These are phyloP conservation scores for Dolichallabes microphthalmus DNA, from an alignment of 2,113 vertebrate species.

Conservation along the genomic window DNA sequence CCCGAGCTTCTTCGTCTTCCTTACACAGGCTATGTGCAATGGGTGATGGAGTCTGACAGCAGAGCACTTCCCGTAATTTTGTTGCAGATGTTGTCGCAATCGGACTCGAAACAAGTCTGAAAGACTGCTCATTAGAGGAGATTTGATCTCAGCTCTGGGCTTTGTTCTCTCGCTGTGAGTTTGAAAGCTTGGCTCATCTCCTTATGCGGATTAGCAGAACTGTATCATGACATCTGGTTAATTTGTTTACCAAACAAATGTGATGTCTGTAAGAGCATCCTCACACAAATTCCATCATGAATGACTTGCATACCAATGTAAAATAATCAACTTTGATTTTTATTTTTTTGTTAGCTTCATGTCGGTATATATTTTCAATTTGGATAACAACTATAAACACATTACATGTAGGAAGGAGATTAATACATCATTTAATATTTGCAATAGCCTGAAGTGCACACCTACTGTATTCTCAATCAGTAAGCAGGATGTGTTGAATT, in stretches of 20 bases:
- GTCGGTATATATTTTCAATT: not conserved
- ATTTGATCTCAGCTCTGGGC: slow-evolving; percentile 46
- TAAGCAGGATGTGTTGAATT: slow-evolving; percentile 1
- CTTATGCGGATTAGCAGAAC: slow-evolving; percentile 14
- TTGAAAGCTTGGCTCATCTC: slow-evolving; percentile 23
- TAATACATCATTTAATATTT: slow-evolving; percentile 37
- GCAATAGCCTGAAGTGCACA: slow-evolving; percentile 27
- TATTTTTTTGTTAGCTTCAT: not conserved
- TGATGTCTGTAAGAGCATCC: not conserved
- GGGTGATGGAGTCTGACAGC: slow-evolving; percentile 53
- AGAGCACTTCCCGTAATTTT: slow-evolving; percentile 47
- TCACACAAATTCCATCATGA: not conserved
- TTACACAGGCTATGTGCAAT: not conserved
- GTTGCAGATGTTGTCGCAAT: slow-evolving; percentile 53
- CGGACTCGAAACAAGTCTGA: slow-evolving; percentile 44
- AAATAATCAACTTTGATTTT: not conserved
- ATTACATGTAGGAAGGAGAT: not conserved
- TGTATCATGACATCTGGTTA: not conserved
- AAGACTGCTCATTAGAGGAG: slow-evolving; percentile 48
- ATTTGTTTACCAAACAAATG: not conserved
- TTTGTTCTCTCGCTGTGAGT: slow-evolving; percentile 34
- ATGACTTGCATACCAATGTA: not conserved
- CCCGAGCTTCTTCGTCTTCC: slow-evolving; percentile 13
- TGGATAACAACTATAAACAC: not conserved
- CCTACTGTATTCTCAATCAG: slow-evolving; percentile 27